Base-by-base conservation (phyloP, 2,888 invertebrate species). In the Lasioglossum villosulum region DNA sequence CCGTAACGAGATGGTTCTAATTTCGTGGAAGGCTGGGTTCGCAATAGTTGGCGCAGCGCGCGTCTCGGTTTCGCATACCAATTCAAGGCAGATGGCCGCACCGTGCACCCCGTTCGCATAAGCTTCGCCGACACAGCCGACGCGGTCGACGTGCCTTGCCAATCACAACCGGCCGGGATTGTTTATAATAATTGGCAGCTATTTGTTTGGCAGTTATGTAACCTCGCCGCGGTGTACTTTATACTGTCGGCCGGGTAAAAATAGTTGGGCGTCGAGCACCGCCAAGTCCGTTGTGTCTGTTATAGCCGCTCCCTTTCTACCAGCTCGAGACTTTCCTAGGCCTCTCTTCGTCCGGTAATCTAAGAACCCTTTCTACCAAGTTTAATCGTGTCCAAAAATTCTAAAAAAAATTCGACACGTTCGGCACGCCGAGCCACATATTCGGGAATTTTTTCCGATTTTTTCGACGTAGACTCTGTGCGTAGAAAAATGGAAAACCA, bases 101-200 rank as follows among this genome's bases (percentile, higher is more conserved):
- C n/a, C n/a, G 73, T 48, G 72, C 45, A 39, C 23, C 34, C 19
- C 34, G 19, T 34, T 34, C 14, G 56, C 56, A 12, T 12, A n/a
- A n/a, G 56, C 56, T 12, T 12, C 56, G 56, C 56, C 56, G 56
- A 56, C 56, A 56, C n/a, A n/a, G 4, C n/a, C 56, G 56, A n/a
- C 56, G 27, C 14, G 19, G 8, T 39, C 48, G n/a, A 16, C 59
- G 37, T 23, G 23, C 45, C 52, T 74, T 84, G 89, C 88, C 89
- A 89, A 88, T 88, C 88, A 80, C 70, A 71, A 66, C 78, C 80
- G 56, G 82, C 42, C 63, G 72, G 75, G 75, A 91, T 93, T 94
- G 92, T 94, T 94, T 94, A 94, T 94, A 93, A 93, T 92, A 93
- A 94, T 93, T 93, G 93, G 93, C 93, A 92, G 87, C 83, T 88